Percentiles rank a stretch among this genome's conserved stretches.
Conservation (phyloP, 2,888 invertebrate species). For the Oxystoma pomonae region DNA sequence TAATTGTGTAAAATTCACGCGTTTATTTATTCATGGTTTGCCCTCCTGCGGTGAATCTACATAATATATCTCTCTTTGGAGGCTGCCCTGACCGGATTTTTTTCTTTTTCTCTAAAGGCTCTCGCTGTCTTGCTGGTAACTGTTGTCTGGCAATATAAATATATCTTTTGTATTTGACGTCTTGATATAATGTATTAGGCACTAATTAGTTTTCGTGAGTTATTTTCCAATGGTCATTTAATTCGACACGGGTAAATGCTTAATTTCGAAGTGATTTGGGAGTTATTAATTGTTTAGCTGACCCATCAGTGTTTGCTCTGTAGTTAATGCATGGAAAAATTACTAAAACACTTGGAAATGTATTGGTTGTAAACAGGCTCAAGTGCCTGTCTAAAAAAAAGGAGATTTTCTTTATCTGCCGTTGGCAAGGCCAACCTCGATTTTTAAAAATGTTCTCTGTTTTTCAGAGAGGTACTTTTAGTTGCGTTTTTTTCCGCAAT, state of each 20-base stretch:
- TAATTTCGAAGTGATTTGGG: not conserved
- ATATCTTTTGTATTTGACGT: constrained; percentile 42
- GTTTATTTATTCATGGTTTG: constrained; percentile 50
- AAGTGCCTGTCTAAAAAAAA: no score
- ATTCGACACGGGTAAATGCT: not conserved
- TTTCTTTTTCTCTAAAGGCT: constrained; percentile 29
- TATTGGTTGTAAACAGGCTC: no score
- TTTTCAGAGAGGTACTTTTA: no score
- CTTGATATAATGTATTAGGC: constrained; percentile 37
- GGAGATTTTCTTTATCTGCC: no score
- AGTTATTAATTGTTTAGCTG: not conserved
- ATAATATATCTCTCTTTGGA: constrained; percentile 46
- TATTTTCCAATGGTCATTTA: not conserved
- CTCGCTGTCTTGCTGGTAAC: constrained; percentile 6
- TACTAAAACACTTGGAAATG: no score
- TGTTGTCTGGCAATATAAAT: not conserved
- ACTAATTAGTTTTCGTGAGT: constrained; percentile 1
- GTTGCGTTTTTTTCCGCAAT: no score
- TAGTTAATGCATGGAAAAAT: no score
- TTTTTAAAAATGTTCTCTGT: no score
- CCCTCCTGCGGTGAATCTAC: constrained; percentile 43
- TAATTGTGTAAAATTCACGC: constrained; percentile 52
- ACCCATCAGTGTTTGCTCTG: no score
- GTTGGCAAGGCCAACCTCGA: no score
- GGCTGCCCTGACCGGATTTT: constrained; percentile 37